Percentiles rank a stretch among this genome's conserved stretches.
phyloP scores from a whole-genome alignment of 2,888 invertebrate species.

The Blastobasis adustella region DNA sequence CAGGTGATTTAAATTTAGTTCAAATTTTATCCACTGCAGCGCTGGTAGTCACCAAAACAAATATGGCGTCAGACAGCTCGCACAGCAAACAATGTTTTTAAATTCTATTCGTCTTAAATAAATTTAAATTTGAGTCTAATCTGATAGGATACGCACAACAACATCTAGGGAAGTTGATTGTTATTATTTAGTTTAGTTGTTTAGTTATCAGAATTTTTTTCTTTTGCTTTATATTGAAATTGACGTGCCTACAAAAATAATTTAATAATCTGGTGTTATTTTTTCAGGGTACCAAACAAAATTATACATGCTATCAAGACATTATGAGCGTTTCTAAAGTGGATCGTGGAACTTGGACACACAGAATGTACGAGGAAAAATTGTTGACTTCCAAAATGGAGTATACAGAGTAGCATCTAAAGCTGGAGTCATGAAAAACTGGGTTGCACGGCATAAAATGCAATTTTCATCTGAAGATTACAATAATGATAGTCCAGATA shows the following conservation, averaged over 20 bases:
- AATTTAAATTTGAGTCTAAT: neutral
- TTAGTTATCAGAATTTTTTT: neutral
- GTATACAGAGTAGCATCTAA: conserved; percentile 7
- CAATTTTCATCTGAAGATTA: conserved; percentile 4
- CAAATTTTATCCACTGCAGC: neutral
- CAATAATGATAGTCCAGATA: conserved; percentile 2
- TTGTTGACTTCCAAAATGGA: conserved; percentile 6
- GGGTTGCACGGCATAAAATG: conserved; percentile 5
- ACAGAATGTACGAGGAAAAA: conserved; percentile 5
- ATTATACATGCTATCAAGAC: neutral
- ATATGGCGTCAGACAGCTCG: neutral
- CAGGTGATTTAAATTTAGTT: no score
- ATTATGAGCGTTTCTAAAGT: conserved; percentile 3
- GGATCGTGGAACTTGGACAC: conserved; percentile 5
- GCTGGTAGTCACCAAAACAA: neutral
- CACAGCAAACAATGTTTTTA: neutral
- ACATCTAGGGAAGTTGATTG: neutral
- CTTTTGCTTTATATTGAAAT: neutral
- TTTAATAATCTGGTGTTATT: neutral
- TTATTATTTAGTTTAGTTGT: neutral
- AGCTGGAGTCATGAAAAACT: conserved; percentile 7
- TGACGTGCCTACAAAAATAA: neutral
- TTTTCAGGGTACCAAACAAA: neutral
- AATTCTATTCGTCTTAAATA: neutral
- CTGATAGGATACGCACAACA: neutral